Evolutionary conservation across 2,888 invertebrate genomes (phyloP).

Genomic region (Zeuzera pyrina): DNA sequence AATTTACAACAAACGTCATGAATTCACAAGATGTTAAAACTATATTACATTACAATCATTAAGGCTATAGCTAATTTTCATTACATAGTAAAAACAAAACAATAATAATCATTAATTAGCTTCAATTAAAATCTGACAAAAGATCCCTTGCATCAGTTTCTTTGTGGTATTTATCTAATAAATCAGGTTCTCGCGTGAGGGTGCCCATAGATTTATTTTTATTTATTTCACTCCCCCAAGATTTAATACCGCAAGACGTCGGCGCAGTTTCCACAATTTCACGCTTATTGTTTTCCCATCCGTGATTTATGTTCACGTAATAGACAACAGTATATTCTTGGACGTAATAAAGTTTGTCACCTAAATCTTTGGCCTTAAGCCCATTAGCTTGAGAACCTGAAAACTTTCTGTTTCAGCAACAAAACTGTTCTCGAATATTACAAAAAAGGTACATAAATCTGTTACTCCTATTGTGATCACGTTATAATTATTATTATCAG

Average conservation of each 20-base stretch:
- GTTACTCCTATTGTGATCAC: background rate
- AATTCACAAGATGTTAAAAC: too few species aligned
- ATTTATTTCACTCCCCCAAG: constrained; percentile 71
- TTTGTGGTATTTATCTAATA: constrained; percentile 36
- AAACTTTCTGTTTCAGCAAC: background rate
- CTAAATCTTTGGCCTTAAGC: constrained; percentile 69
- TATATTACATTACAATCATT: too few species aligned
- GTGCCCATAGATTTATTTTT: constrained; percentile 65
- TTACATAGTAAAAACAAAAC: background rate
- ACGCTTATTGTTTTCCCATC: constrained; percentile 74
- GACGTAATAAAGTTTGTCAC: constrained; percentile 69
- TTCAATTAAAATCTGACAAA: constrained; percentile 32
- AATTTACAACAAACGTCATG: too few species aligned
- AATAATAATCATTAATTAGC: constrained; percentile 30
- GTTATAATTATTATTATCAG: background rate
- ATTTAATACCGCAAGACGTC: constrained; percentile 66
- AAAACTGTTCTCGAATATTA: background rate
- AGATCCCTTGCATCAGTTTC: constrained; percentile 17
- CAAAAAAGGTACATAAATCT: background rate
- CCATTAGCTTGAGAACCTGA: constrained; percentile 35
- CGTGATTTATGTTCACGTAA: constrained; percentile 67
- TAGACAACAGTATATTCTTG: constrained; percentile 66
- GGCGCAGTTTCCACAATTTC: constrained; percentile 71
- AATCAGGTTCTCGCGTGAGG: constrained; percentile 61
- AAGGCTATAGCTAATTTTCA: too few species aligned